Evolutionary conservation across 2,888 invertebrate species (phyloP), one percentile per base, ranked within the genome.

Genomic region (Chymomyza procnemis): DNA sequence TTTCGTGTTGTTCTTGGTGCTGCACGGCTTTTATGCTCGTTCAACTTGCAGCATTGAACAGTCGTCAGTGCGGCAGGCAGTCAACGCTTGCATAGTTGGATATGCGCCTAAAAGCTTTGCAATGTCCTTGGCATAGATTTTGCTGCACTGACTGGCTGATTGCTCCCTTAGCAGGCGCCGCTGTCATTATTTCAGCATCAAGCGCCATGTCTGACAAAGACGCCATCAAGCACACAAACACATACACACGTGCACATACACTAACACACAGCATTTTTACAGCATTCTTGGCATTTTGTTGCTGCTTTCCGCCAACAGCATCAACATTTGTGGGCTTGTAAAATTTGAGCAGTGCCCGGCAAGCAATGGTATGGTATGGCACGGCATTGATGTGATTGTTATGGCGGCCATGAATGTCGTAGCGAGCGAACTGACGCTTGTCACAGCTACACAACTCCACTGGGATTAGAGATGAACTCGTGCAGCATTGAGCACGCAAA

Each of bases 121-220:
- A 67, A n/a, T 76, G 85, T 85, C 85, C 81, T 82, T 85, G 85
- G 83, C 85, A 80, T 72, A 74, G 80, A 81, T 85, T n/a, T 67
- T 67, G 66, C 56, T 14, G 71, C 68, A 67, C 16, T 56, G 56
- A 67, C 16, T 56, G 56, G 18, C 69, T 78, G 81, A 81, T 85
- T 81, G 81, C 78, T 81, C 80, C 80, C 82, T 72, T 80, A 57
- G 69, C 78, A 63, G 75, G 56, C 66, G 60, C 68, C 70, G 63
- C 61, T 73, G 64, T 76, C 71, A 73, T 72, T 72, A 70, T 73
- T 71, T 59, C 60, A 74, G 73, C 78, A 79, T 66, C 78, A 71
- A 61, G 65, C 64, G 55, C 46, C 46, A 41, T 67, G 34, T 41
- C 30, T 9, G 46, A 41, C 48, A 16, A 16, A 9, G 30, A 60